A percentile compares a stretch with the other conserved stretches of the same genome.
phyloP scores from a whole-genome alignment of 2,888 invertebrate genomes.

The Auanema freiburgensis region DNA sequence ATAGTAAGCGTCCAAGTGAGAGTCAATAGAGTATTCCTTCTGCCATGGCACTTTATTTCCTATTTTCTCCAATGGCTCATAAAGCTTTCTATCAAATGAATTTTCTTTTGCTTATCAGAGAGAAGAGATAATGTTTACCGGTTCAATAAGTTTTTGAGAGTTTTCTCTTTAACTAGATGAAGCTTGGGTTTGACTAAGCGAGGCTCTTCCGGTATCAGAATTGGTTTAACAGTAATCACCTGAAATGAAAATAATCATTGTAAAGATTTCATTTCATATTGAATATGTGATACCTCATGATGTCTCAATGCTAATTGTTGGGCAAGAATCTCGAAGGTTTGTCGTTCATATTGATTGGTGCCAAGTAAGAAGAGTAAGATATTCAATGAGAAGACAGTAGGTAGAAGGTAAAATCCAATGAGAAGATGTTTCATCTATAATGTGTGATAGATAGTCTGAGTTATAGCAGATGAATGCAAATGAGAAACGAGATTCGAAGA shows the following conservation, averaged over 20 bases:
- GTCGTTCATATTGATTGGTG: slow-evolving; percentile 60
- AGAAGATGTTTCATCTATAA: slow-evolving; percentile 9
- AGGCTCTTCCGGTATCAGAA: slow-evolving; percentile 64
- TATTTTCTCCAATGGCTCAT: slow-evolving; percentile 51
- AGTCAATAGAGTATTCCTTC: slow-evolving; percentile 49
- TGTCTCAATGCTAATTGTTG: slow-evolving; percentile 59
- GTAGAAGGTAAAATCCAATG: slow-evolving; percentile 2
- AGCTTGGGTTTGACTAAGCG: slow-evolving; percentile 59
- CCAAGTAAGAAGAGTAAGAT: slow-evolving; percentile 62
- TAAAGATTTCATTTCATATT: not conserved
- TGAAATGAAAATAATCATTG: not conserved
- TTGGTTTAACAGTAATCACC: slow-evolving; percentile 57
- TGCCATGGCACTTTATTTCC: slow-evolving; percentile 55
- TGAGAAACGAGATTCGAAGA: too few species aligned
- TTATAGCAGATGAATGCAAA: too few species aligned
- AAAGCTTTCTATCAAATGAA: too few species aligned
- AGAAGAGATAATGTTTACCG: slow-evolving; percentile 48
- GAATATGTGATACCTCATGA: slow-evolving; percentile 12
- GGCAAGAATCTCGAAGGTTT: slow-evolving; percentile 58
- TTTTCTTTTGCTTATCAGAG: too few species aligned
- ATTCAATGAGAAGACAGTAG: slow-evolving; percentile 34
- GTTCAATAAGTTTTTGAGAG: slow-evolving; percentile 57
- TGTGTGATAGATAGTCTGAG: not conserved
- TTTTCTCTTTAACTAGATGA: slow-evolving; percentile 61
- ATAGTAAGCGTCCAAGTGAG: slow-evolving; percentile 51